Conservation (phyloP, 2,888 invertebrate species). For the Teleiodes luculella region DNA sequence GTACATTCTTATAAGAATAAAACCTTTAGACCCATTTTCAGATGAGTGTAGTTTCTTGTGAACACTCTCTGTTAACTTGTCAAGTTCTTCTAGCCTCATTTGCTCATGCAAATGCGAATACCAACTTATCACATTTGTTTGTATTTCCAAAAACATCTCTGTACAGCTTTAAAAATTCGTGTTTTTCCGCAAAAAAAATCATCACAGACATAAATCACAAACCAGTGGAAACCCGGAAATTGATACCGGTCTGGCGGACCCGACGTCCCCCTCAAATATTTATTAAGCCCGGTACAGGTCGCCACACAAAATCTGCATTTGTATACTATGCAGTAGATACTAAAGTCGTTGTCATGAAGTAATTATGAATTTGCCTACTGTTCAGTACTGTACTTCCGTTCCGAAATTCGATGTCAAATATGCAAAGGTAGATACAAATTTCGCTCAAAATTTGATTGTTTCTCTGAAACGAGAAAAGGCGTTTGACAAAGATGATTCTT, state of each 20-base stretch:
- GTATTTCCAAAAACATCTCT: neutral
- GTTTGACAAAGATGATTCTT: neutral
- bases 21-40: no score
- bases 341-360: neutral
- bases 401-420: neutral
- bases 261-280: slow-evolving; percentile 38
- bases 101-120: no score
- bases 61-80: neutral
- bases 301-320: neutral
- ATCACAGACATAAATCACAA: slow-evolving; percentile 64
- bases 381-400: no score
- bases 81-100: no score
- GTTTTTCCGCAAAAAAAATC: slow-evolving; percentile 36
- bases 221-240: slow-evolving; percentile 61
- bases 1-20: no score
- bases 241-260: slow-evolving; percentile 58
- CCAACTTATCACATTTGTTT: no score
- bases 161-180: neutral
- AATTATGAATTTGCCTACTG: neutral
- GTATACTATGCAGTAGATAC: neutral
- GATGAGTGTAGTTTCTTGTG: no score
- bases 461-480: neutral
- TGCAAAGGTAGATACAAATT: neutral
- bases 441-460: neutral
- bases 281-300: slow-evolving; percentile 19